Percentiles rank a stretch among this genome's conserved stretches.
phyloP scores from a whole-genome alignment of 2,797 vertebrate species.

The Pteronotus mesoamericanus region DNA sequence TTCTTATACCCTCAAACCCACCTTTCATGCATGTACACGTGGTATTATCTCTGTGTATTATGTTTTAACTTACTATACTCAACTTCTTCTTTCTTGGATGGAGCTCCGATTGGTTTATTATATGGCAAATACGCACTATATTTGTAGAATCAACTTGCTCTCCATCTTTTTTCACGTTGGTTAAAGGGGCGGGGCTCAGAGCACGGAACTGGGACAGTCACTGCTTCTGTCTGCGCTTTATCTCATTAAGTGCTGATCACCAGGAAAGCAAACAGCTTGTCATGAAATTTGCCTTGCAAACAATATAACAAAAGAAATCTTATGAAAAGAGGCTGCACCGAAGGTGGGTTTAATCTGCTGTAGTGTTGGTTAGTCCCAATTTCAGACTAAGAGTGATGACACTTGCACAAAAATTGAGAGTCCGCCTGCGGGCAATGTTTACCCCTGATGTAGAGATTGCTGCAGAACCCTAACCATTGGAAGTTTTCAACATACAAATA shows the following conservation, averaged over 20 bases:
- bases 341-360: conserved; percentile 59
- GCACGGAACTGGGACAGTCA: conserved; percentile 22
- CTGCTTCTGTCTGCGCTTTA: conserved; percentile 31
- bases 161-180: background rate
- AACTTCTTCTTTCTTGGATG: background rate
- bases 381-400: conserved; percentile 73
- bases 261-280: conserved; percentile 57
- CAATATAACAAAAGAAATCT: conserved; percentile 50
- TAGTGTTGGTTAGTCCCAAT: conserved; percentile 23
- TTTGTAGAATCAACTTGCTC: background rate
- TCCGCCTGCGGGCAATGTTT: conserved; percentile 80
- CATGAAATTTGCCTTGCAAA: conserved; percentile 64
- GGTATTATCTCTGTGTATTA: background rate
- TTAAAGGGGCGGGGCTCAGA: background rate
- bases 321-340: conserved; percentile 47
- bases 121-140: background rate
- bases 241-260: conserved; percentile 62
- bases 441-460: conserved; percentile 73
- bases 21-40: rapidly evolving
- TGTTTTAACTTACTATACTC: background rate
- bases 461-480: conserved; percentile 76
- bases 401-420: conserved; percentile 62
- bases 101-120: background rate
- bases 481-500: conserved; percentile 76
- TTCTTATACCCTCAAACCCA: background rate